Conservation (phyloP, 2,888 invertebrate species). For the Caenorhabditis sinica region DNA sequence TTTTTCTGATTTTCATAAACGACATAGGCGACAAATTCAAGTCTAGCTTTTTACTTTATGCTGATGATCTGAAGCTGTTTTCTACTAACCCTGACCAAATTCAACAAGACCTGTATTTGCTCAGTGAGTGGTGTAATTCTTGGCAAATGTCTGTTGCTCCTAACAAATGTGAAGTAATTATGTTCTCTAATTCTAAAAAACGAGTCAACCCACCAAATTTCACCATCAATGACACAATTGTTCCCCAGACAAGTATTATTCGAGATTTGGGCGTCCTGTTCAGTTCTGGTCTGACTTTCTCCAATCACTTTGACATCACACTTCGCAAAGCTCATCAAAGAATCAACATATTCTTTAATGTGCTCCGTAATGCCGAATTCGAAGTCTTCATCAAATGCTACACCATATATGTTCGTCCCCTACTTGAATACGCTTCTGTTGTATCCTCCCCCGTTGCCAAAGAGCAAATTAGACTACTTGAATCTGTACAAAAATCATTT, state of each 20-base stretch:
- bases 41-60: conserved; percentile 2
- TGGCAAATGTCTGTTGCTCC: conserved; percentile 15
- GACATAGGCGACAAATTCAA: too few relatives aligned
- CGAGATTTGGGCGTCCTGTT: too few relatives aligned
- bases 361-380: neutral
- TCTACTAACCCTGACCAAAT: neutral
- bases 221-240: too few relatives aligned
- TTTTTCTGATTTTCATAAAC: conserved; percentile 10
- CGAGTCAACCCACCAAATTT: too few relatives aligned
- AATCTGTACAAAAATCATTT: conserved; percentile 5
- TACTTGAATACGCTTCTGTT: too few relatives aligned
- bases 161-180: neutral
- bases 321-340: conserved; percentile 2
- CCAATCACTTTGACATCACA: neutral
- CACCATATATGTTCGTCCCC: conserved; percentile 1
- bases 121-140: neutral
- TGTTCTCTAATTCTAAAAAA: neutral
- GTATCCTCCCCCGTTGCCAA: neutral
- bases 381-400: neutral
- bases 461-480: neutral
- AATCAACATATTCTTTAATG: conserved; percentile 10
- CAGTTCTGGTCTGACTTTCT: too few relatives aligned
- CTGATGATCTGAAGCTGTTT: conserved; percentile 4
- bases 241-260: too few relatives aligned
- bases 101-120: neutral